Evolutionary conservation across 2,888 invertebrate genomes (phyloP).

Genomic region (Cantharis nigra): DNA sequence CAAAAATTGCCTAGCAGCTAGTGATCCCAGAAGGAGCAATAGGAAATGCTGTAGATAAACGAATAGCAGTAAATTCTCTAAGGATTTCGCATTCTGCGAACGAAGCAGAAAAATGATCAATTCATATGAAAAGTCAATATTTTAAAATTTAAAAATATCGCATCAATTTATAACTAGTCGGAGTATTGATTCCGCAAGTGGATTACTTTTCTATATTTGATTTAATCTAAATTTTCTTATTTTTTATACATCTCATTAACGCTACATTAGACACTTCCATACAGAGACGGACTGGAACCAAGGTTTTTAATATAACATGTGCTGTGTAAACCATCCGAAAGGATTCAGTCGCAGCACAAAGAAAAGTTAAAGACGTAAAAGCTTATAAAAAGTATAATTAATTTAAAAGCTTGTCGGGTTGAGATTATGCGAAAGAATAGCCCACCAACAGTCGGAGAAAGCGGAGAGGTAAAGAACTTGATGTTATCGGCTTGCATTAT

Average conservation of each 20-base stretch:
- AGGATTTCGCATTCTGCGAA: constrained; percentile 9
- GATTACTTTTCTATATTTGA: background rate
- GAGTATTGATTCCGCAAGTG: background rate
- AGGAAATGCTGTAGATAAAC: constrained; percentile 10
- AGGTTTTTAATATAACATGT: too few species aligned
- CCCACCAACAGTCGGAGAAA: too few species aligned
- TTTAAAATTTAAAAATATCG: background rate
- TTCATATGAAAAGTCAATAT: constrained; percentile 2
- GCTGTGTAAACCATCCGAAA: too few species aligned
- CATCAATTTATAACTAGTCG: background rate
- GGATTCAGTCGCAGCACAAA: too few species aligned
- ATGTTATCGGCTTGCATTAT: too few species aligned
- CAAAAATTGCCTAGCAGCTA: constrained; percentile 11
- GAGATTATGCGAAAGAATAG: too few species aligned
- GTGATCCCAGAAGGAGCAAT: constrained; percentile 14
- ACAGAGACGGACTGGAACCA: background rate
- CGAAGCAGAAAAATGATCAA: constrained; percentile 12
- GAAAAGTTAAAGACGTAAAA: too few species aligned
- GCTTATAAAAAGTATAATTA: too few species aligned
- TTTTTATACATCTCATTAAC: background rate
- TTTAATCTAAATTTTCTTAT: background rate
- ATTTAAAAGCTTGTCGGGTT: too few species aligned
- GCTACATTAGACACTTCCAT: background rate
- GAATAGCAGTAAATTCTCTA: constrained; percentile 12
- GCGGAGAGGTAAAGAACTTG: too few species aligned